Conservation (phyloP, 2,888 invertebrate species). For the Tuberolachnus salignus region DNA sequence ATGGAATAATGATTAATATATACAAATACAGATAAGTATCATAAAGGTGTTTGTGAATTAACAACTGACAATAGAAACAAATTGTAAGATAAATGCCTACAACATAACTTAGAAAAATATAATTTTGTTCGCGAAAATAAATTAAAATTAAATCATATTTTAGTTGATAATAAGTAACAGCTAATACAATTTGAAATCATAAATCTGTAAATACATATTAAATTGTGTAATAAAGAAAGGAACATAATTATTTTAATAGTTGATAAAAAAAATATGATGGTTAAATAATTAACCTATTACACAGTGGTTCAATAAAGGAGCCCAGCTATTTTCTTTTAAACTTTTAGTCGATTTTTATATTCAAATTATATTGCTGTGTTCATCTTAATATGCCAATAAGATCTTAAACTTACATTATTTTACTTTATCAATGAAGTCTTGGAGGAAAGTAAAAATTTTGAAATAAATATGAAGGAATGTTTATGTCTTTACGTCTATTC, state of each 20-base stretch:
- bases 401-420: not conserved
- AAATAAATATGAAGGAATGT: conserved; percentile 9
- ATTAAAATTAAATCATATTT: conserved; percentile 4
- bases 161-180: not conserved
- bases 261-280: conserved; percentile 13
- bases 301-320: conserved; percentile 28
- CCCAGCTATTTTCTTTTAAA: not conserved
- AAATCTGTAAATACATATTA: conserved; percentile 4
- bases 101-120: conserved; percentile 14
- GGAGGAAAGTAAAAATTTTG: not conserved
- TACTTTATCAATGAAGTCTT: not conserved
- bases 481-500: not conserved
- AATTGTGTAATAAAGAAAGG: conserved; percentile 50
- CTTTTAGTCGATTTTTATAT: not conserved
- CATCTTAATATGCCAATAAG: not conserved
- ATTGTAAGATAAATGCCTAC: conserved; percentile 3
- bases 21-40: not conserved
- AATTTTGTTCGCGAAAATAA: conserved; percentile 38
- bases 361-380: not conserved
- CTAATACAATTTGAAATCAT: not conserved
- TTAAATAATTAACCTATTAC: conserved; percentile 41
- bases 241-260: conserved; percentile 34
- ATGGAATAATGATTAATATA: conserved; percentile 10
- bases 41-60: conserved; percentile 1
- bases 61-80: not conserved